Evolutionary conservation across 37 sponge, comb jelly and placozoan genomes (phyloP).

Genomic region (Tethya wilhelma): DNA sequence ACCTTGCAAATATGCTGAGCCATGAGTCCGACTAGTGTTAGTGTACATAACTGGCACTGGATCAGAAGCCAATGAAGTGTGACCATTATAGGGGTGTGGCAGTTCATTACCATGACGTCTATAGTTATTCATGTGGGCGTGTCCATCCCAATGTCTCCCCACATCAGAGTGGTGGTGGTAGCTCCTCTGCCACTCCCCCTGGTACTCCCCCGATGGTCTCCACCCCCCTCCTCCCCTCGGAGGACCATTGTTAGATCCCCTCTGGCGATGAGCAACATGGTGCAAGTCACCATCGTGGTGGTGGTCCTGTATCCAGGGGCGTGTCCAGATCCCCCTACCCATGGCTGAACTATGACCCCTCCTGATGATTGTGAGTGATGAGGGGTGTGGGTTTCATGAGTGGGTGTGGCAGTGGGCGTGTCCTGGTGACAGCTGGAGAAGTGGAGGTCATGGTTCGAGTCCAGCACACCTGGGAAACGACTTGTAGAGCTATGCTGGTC

Average conservation of each 20-base stretch:
- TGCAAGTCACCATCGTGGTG: too few relatives aligned
- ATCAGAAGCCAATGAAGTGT: too few relatives aligned
- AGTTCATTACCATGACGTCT: too few relatives aligned
- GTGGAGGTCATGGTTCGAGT: neutral
- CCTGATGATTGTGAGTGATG: neutral
- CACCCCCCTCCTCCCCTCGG: neutral
- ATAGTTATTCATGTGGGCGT: too few relatives aligned
- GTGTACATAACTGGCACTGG: too few relatives aligned
- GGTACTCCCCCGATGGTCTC: neutral
- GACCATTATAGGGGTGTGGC: too few relatives aligned
- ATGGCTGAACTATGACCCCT: conserved; percentile 19
- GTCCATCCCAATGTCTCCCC: too few relatives aligned
- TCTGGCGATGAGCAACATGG: neutral
- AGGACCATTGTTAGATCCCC: neutral
- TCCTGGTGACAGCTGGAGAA: neutral
- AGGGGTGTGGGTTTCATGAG: neutral
- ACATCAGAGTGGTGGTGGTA: neutral
- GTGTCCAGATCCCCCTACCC: conserved; percentile 1
- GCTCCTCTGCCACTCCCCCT: neutral
- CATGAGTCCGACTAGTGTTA: too few relatives aligned
- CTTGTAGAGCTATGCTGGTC: neutral
- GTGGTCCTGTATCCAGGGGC: neutral
- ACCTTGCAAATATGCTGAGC: too few relatives aligned
- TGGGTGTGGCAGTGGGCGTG: neutral
- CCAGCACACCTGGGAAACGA: neutral